Percentiles rank a stretch among this genome's conserved stretches.
phyloP scores from a whole-genome alignment of 1,140 invertebrate species.

The Teleogryllus occipitalis region DNA sequence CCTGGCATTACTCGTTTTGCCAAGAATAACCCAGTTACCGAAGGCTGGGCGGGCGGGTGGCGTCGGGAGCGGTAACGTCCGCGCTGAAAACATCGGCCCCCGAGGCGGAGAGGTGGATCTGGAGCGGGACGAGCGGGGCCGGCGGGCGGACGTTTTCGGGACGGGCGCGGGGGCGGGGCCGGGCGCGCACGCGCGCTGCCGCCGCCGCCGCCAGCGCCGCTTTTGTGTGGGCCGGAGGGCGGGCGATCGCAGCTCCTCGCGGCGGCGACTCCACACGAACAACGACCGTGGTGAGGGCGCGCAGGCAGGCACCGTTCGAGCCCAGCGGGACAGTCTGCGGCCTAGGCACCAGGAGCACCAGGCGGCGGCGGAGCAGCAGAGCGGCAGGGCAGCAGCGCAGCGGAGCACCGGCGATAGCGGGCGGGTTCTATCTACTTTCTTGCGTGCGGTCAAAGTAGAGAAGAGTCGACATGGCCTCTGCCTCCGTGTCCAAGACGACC shows the following conservation, averaged over 20 bases:
- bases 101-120: not conserved
- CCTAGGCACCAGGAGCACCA: conserved; percentile 31
- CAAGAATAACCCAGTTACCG: conserved; percentile 19
- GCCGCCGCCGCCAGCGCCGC: conserved; percentile 1
- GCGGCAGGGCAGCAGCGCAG: not conserved
- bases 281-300: conserved; percentile 26
- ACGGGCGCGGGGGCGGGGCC: not conserved
- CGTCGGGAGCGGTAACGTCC: not conserved
- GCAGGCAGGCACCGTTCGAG: conserved; percentile 30
- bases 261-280: conserved; percentile 39
- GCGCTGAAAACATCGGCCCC: not conserved
- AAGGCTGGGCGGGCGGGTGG: not conserved
- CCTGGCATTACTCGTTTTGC: conserved; percentile 7
- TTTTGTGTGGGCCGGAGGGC: conserved; percentile 34
- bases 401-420: conserved; percentile 23
- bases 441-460: not conserved
- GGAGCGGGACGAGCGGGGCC: not conserved
- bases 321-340: conserved; percentile 43
- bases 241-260: conserved; percentile 25
- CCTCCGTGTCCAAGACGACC: conserved; percentile 71
- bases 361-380: not conserved
- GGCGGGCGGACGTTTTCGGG: not conserved
- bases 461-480: conserved; percentile 39
- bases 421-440: conserved; percentile 31
- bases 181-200: conserved; percentile 27